These are phyloP conservation scores for Copidosoma aretas DNA, from an alignment of 2,888 invertebrate species.

Conservation along the genomic window DNA sequence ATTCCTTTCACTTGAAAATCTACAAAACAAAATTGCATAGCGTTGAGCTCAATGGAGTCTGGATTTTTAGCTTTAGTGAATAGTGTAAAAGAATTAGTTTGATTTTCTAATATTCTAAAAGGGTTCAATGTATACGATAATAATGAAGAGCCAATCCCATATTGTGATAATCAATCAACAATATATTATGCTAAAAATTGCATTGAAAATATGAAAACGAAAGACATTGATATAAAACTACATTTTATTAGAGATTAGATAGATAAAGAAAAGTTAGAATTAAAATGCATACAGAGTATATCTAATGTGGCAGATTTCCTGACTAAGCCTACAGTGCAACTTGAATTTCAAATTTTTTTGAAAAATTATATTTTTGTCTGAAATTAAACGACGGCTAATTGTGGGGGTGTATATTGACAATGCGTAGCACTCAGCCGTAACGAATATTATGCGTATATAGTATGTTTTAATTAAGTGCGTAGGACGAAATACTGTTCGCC, in stretches of 20 bases:
- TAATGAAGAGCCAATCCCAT: constrained; percentile 8
- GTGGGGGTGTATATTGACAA: constrained; percentile 16
- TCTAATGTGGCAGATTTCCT: constrained; percentile 3
- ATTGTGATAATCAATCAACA: constrained; percentile 13
- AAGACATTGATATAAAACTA: background rate
- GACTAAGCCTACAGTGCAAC: constrained; percentile 7
- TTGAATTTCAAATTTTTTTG: background rate
- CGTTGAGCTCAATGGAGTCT: constrained; percentile 15
- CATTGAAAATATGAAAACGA: constrained; percentile 5
- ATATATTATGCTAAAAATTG: constrained; percentile 13
- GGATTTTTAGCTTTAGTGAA: constrained; percentile 15
- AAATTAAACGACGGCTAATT: background rate
- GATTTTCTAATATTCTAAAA: too few relatives aligned
- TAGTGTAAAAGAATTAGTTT: background rate
- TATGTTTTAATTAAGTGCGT: too few relatives aligned
- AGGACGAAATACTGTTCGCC: too few relatives aligned
- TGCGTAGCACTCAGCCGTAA: background rate
- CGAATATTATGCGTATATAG: too few relatives aligned
- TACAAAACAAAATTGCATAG: constrained; percentile 13
- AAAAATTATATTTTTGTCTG: constrained; percentile 1
- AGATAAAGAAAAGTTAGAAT: background rate
- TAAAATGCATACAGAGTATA: constrained; percentile 4
- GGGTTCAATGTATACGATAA: too few relatives aligned
- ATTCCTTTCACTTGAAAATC: constrained; percentile 16
- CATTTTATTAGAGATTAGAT: constrained; percentile 4